Base-by-base conservation (phyloP, 2,888 invertebrate species). In the Drosophila aldrichi region DNA sequence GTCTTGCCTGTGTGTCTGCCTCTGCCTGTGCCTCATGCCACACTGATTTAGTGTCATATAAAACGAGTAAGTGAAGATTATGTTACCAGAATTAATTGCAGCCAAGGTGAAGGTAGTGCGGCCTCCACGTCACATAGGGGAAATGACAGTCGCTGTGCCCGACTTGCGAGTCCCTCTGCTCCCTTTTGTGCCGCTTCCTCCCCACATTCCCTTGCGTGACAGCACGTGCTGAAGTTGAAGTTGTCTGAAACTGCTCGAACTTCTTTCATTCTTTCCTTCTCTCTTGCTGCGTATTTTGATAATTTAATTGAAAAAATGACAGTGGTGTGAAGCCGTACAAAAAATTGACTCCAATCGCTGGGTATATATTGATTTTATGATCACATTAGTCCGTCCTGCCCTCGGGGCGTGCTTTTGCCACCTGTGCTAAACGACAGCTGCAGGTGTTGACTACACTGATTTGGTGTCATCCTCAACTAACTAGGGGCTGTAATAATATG, bases 81-180 rank as follows among this genome's bases (percentile, higher is more conserved):
- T 89, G 88, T 89, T 90, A 90, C 89, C 82, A 84, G 82, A 89
- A 89, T 90, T 89, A 90, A 89, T 89, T 89, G 90, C 89, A 78
- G 78, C 70, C 80, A 88, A 86, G 86, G 86, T 88, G 82, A 82
- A 87, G 86, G 84, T 87, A 87, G 62, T 78, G 43, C 32, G 67
- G 49, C 43, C 63, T 51, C 63, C 56, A 44, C 74, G 40, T 58
- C 69, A 46, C 29, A 59, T 32, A 49, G 25, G 56, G 54, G 18
- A 51, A 73, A 51, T 56, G 56, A 41, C 51, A 65, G 43, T 41
- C 51, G 41, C 12, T 10, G 32, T 32, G 20, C 20, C 6, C 10
- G 25, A 22, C n/a, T n/a, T n/a, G n/a, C 29, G 12, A 5, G 5
- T 16, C 2, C 18, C 18, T 10, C 25, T n/a, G 10, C 48, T 5